Evolutionary conservation across 2,888 invertebrate genomes (phyloP), one percentile per base, ranked within the genome.

Genomic region (Calameuta filiformis): DNA sequence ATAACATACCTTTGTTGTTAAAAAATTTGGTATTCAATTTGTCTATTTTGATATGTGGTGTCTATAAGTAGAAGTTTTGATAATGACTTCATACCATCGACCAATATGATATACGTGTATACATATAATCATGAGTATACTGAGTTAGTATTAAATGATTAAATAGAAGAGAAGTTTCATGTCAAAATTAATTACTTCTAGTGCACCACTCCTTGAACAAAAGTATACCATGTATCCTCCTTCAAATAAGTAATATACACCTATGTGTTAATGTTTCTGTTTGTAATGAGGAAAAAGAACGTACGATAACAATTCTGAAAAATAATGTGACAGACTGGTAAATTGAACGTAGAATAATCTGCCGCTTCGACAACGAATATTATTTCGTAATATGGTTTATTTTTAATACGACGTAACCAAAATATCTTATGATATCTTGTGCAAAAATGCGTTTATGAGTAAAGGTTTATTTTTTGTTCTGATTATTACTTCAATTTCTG

Each of bases 1-100:
- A 86, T 87, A 87, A 88, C 80, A 84, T 82, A 34, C 71, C 76
- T 71, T 31, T 33, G 31, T 71, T 34, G 71, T 71, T 71, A 31
- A 33, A 33, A 23, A 56, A 3, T 56, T 23, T 56, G 23, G 56
- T 56, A 56, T 56, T 56, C 15, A 56, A 56, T 56, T 56, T 56
- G 15, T 40, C 23, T 56, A 6, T 56, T 56, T 23, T 2, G 2
- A 56, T 56, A 56, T 56, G 56, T 23, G 56, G 56, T 56, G 56
- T 56, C 56, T 56, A 56, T 56, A 23, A 56, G 56, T 56, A 23
- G 56, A 56, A 56, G 23, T 56, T 56, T 56, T 56, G 56, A 56
- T 56, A 56, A 56, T 56, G 23, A 56, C 23, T 56, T 56, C 56
- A 56, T 56, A 56, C 23, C 23, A 40, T 15, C 23, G 23, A 40